These are phyloP conservation scores for Cygnus buccinator DNA, from an alignment of 2,113 vertebrate genomes.

Conservation along the genomic window DNA sequence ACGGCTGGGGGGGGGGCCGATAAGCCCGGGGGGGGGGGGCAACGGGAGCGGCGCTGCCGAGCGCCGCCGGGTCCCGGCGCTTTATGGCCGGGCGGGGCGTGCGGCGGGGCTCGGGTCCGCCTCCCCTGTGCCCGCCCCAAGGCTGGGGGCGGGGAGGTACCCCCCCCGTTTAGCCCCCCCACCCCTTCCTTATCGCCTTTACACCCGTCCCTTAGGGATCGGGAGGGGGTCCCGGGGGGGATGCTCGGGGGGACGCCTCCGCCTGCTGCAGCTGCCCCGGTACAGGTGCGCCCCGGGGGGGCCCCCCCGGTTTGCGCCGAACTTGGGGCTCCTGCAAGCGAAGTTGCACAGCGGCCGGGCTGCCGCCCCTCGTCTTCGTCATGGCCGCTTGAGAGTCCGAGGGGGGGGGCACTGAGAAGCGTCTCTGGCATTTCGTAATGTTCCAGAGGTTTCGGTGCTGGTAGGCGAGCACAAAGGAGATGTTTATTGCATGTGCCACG, in stretches of 20 bases:
- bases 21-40: conserved; percentile 53
- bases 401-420: background rate
- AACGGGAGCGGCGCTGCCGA: background rate
- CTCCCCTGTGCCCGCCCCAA: too few relatives aligned
- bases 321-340: background rate
- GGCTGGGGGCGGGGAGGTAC: too few relatives aligned
- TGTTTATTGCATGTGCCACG: background rate
- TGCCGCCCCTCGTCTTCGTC: background rate
- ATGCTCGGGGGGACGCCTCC: too few relatives aligned
- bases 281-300: background rate
- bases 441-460: background rate
- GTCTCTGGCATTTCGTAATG: background rate
- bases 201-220: too few relatives aligned
- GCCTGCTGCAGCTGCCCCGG: background rate
- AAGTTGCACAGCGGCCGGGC: background rate
- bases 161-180: too few relatives aligned
- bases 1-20: background rate
- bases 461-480: conserved; percentile 6
- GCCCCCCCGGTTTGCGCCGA: too few relatives aligned
- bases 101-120: background rate
- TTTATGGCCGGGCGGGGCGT: conserved; percentile 7
- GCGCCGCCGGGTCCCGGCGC: background rate
- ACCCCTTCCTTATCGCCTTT: too few relatives aligned
- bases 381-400: background rate
- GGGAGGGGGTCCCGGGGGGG: too few relatives aligned